A percentile compares a stretch with the other conserved stretches of the same genome.
phyloP scores from a whole-genome alignment of 2,888 invertebrate genomes.

The Drosophila antonietae region DNA sequence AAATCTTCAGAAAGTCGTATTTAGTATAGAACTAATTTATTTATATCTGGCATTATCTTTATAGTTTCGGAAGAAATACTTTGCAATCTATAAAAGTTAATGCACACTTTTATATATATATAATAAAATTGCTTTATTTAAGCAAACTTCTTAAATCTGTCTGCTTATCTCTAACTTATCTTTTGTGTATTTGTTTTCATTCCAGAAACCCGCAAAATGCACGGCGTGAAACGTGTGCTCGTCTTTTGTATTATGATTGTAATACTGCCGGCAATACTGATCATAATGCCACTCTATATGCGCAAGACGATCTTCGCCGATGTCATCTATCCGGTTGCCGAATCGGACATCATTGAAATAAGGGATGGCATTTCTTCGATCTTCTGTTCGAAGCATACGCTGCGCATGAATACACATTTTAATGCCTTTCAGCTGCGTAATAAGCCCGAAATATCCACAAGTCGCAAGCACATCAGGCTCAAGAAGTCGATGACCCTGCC shows the following conservation, averaged over 20 bases:
- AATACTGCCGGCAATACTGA: slow-evolving; percentile 90
- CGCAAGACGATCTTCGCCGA: slow-evolving; percentile 91
- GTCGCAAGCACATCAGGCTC: slow-evolving; percentile 90
- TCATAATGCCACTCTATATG: slow-evolving; percentile 91
- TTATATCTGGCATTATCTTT: background rate
- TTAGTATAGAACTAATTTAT: background rate
- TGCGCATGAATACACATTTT: slow-evolving; percentile 90
- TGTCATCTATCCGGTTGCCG: slow-evolving; percentile 91
- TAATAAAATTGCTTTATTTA: slow-evolving; percentile 5
- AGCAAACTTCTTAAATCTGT: background rate
- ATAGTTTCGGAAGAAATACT: background rate
- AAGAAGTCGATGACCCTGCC: slow-evolving; percentile 93
- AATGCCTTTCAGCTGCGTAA: slow-evolving; percentile 91
- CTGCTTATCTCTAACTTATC: slow-evolving; percentile 32
- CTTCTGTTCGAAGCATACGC: slow-evolving; percentile 91
- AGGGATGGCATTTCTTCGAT: slow-evolving; percentile 92
- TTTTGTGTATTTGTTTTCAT: slow-evolving; percentile 53
- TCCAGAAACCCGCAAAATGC: slow-evolving; percentile 90
- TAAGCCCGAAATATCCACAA: slow-evolving; percentile 89
- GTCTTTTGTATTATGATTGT: slow-evolving; percentile 91
- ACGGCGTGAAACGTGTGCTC: slow-evolving; percentile 91
- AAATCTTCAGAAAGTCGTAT: background rate
- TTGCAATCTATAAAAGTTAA: background rate
- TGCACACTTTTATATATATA: background rate
- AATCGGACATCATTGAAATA: slow-evolving; percentile 93